Conservation (phyloP, 2,113 vertebrate species). For the Pomatorhinus ruficollis region DNA sequence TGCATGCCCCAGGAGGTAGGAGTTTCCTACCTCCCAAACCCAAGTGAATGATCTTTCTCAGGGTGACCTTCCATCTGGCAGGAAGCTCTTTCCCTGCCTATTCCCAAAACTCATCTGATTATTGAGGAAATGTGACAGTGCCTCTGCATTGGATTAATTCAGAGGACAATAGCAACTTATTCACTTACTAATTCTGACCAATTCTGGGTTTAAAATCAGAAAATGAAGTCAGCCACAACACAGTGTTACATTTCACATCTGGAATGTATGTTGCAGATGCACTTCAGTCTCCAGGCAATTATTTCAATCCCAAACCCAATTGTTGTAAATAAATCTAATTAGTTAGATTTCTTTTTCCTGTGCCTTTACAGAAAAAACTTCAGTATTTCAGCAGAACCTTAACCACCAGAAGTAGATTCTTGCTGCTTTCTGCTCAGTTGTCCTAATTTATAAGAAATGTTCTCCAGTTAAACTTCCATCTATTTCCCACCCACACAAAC, state of each 20-base stretch:
- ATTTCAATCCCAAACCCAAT: not conserved
- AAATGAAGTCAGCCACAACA: not conserved
- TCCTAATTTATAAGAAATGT: not conserved
- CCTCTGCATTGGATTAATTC: not conserved
- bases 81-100: not conserved
- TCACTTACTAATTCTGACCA: not conserved
- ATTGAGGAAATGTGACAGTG: not conserved
- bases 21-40: not conserved
- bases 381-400: not conserved
- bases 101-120: not conserved
- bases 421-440: not conserved
- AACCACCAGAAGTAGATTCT: not conserved
- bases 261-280: conserved; percentile 31
- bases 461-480: not conserved
- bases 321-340: conserved; percentile 47
- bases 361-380: not conserved
- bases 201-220: not conserved
- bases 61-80: not conserved
- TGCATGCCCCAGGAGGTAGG: not conserved
- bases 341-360: conserved; percentile 21
- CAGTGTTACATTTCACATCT: conserved; percentile 22
- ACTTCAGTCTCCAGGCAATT: conserved; percentile 28
- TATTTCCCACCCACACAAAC: conserved; percentile 34
- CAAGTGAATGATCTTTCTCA: not conserved
- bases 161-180: not conserved